Evolutionary conservation across 2,113 vertebrate genomes (phyloP).

Genomic region (Apistogramma diplotaenia): DNA sequence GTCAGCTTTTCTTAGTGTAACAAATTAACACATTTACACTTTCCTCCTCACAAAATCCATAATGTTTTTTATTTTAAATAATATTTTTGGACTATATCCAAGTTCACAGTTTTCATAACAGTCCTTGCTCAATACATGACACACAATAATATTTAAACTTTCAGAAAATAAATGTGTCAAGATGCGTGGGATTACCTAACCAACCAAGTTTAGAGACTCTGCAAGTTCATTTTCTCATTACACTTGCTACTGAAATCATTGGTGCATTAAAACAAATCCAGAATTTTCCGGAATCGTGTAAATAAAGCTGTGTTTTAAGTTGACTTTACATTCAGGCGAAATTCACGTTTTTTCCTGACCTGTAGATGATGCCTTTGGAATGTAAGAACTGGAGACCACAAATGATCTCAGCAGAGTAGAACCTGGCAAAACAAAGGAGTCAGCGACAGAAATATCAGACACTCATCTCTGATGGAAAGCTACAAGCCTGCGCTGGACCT

Average conservation of each 20-base stretch:
- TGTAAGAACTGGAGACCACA: constrained; percentile 97
- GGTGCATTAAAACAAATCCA: background rate
- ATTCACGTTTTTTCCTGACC: constrained; percentile 74
- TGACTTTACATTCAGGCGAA: background rate
- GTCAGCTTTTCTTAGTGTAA: background rate
- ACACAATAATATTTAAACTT: constrained; percentile 21
- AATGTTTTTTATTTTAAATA: background rate
- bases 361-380: constrained; percentile 95
- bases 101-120: constrained; percentile 3
- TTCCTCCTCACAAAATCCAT: background rate
- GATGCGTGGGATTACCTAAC: constrained; percentile 41
- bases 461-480: background rate
- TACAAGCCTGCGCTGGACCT: background rate
- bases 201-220: constrained; percentile 4
- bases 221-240: constrained; percentile 4
- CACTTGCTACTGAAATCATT: background rate
- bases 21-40: background rate
- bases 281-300: background rate
- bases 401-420: constrained; percentile 93
- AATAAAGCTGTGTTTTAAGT: background rate
- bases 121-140: background rate
- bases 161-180: background rate
- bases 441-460: constrained; percentile 9
- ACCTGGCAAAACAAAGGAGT: constrained; percentile 77
- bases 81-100: background rate